Evolutionary conservation across 92 coral and sea anemone genomes (phyloP).

Genomic region (Hydrozoanthus gracilis): DNA sequence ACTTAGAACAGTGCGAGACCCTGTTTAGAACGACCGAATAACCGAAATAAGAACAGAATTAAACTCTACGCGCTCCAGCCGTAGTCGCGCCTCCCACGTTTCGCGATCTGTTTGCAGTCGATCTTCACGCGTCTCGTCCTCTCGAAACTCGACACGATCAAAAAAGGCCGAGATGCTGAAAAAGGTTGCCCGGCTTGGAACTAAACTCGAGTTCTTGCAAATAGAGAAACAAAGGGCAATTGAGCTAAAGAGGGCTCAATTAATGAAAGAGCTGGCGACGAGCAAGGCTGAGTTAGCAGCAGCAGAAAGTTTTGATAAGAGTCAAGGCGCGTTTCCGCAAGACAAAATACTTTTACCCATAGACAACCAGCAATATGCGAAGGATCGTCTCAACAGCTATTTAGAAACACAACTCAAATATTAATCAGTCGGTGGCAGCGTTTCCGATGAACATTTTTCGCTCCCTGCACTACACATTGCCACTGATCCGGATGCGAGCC

Average conservation of each 20-base stretch:
- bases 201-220: conserved; percentile 18
- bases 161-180: conserved; percentile 21
- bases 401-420: conserved; percentile 16
- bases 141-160: neutral
- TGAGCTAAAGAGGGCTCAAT: neutral
- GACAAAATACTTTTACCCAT: neutral
- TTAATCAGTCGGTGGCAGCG: neutral
- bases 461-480: neutral
- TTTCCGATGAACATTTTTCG: neutral
- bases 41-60: neutral
- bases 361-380: neutral
- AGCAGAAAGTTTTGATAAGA: neutral
- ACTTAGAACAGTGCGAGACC: neutral
- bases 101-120: neutral
- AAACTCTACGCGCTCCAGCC: conserved; percentile 3
- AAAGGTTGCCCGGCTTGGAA: conserved; percentile 7
- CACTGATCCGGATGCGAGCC: neutral
- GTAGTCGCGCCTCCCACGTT: conserved; percentile 2
- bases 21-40: neutral
- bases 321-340: conserved; percentile 10
- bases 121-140: conserved; percentile 7
- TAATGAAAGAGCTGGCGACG: conserved; percentile 27
- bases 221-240: neutral
- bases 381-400: neutral
- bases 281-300: neutral